Evolutionary conservation across 2,113 vertebrate genomes (phyloP).

Genomic region (Urocolius indicus): DNA sequence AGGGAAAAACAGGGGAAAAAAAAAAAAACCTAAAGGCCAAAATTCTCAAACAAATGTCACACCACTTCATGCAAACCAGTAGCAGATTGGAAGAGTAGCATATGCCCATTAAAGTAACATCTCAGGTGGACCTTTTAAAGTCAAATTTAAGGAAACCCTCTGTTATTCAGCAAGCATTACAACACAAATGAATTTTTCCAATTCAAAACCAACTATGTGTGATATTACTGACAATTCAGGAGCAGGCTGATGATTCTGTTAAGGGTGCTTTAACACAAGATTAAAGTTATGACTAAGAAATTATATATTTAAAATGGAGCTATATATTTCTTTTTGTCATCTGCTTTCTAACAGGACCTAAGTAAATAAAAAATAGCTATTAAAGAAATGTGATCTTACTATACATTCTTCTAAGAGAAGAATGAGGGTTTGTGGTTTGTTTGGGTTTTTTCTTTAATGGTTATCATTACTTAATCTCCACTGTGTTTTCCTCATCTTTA

Average conservation of each 20-base stretch:
- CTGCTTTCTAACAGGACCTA: neutral
- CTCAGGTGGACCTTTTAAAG: neutral
- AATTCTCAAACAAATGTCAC: neutral
- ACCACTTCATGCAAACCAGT: neutral
- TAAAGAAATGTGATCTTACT: neutral
- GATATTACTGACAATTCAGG: neutral
- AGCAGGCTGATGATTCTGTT: neutral
- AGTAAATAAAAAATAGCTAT: neutral
- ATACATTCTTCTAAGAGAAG: neutral
- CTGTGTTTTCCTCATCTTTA: neutral
- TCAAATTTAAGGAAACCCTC: neutral
- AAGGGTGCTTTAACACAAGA: neutral
- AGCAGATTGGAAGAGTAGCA: neutral
- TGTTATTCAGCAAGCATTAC: neutral
- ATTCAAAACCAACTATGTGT: neutral
- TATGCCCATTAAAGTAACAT: neutral
- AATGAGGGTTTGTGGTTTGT: no score
- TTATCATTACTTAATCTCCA: neutral
- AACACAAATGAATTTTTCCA: neutral
- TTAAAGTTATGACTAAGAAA: neutral
- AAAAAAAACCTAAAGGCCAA: neutral
- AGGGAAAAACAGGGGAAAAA: neutral
- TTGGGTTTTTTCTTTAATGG: neutral
- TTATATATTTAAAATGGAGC: neutral
- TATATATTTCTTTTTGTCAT: neutral